These are phyloP conservation scores for Sebastes diaconus DNA, from an alignment of 2,797 vertebrate genomes.

Conservation along the genomic window DNA sequence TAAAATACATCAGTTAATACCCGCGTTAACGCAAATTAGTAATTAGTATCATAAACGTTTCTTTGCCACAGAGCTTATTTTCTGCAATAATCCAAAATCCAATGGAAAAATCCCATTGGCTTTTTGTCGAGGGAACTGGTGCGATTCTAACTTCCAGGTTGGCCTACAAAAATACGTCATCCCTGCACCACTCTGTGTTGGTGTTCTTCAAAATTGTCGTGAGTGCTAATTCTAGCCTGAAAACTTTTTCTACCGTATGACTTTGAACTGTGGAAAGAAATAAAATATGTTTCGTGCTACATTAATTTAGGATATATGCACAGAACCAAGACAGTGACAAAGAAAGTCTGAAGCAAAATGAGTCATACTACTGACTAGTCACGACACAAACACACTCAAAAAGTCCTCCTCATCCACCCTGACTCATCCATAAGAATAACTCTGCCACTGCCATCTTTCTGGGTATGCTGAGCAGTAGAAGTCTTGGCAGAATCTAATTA, in stretches of 20 bases:
- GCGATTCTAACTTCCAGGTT: too few species aligned
- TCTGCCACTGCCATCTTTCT: background rate
- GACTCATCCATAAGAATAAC: conserved; percentile 25
- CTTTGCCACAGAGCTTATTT: too few species aligned
- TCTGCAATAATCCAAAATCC: too few species aligned
- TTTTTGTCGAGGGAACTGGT: too few species aligned
- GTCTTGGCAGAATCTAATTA: conserved; percentile 43
- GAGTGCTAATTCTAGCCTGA: background rate
- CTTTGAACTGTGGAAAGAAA: background rate
- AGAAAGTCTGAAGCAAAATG: conserved; percentile 14
- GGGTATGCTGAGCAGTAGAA: conserved; percentile 19
- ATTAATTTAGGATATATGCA: background rate
- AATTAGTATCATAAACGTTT: too few species aligned
- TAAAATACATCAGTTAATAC: too few species aligned
- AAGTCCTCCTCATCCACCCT: conserved; percentile 7
- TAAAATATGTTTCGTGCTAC: background rate
- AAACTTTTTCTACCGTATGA: background rate
- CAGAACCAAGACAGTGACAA: background rate
- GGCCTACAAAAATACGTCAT: too few species aligned
- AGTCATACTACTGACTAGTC: conserved; percentile 30
- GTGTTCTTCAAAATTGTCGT: background rate
- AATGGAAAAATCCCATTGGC: too few species aligned
- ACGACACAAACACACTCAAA: conserved; percentile 6
- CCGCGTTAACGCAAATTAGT: too few species aligned
- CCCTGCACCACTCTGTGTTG: too few species aligned